A percentile compares a stretch with the other conserved stretches of the same genome.
These are phyloP conservation scores for Pangasianodon hypophthalmus DNA, from an alignment of 2,113 vertebrate genomes.

Conservation along the genomic window DNA sequence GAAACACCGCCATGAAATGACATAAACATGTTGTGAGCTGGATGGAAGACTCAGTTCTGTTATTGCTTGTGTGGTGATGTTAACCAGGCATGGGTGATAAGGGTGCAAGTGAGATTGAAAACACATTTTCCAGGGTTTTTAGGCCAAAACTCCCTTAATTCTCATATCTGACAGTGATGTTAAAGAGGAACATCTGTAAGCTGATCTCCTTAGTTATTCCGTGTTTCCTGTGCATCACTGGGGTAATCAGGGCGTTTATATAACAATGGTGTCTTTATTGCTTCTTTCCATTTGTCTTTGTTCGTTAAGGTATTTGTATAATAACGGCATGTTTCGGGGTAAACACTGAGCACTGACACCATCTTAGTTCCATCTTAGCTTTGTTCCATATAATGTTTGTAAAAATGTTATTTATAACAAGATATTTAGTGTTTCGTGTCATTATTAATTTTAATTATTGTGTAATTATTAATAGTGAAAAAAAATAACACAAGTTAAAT, in stretches of 20 bases:
- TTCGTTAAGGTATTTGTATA: background rate
- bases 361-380: background rate
- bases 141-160: background rate
- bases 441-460: background rate
- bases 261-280: background rate
- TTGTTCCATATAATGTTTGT: background rate
- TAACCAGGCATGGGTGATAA: background rate
- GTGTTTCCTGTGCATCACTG: background rate
- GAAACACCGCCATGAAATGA: background rate
- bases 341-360: background rate
- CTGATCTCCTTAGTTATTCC: background rate
- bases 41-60: background rate
- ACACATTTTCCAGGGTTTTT: background rate
- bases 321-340: background rate
- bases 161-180: background rate
- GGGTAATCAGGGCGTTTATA: background rate
- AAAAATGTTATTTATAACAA: background rate
- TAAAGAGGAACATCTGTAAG: background rate
- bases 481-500: too few relatives aligned
- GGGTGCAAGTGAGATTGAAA: background rate
- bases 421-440: background rate
- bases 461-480: background rate
- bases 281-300: background rate
- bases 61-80: background rate
- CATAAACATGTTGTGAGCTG: slow-evolving; percentile 19